A percentile compares a stretch with the other conserved stretches of the same genome.
These are phyloP conservation scores for Tiliacea aurago DNA, from an alignment of 2,888 invertebrate species.

Conservation along the genomic window DNA sequence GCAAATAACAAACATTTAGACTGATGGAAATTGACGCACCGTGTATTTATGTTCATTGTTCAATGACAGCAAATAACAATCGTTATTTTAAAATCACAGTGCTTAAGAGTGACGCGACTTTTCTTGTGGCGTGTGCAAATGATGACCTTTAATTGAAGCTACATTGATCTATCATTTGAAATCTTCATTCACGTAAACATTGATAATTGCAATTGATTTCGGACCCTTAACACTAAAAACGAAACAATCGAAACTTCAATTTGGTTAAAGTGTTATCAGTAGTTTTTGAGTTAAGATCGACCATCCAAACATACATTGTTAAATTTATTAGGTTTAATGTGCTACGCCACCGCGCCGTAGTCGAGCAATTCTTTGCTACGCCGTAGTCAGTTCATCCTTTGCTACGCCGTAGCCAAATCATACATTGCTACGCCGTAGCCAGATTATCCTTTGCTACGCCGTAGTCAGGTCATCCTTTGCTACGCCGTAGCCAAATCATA, in stretches of 20 bases:
- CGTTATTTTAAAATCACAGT: neutral
- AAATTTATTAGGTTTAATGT: neutral
- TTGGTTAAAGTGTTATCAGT: neutral
- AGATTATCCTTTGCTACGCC: neutral
- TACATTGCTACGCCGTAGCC: neutral
- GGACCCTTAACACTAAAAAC: neutral
- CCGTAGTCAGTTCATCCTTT: neutral
- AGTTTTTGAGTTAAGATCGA: neutral
- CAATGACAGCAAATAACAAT: neutral
- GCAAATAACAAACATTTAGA: too few relatives aligned
- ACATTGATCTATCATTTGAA: too few relatives aligned
- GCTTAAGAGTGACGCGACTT: too few relatives aligned
- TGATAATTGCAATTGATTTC: too few relatives aligned
- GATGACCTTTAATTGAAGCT: too few relatives aligned
- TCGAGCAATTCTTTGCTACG: neutral
- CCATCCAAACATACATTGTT: neutral
- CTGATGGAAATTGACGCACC: neutral
- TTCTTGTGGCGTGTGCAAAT: too few relatives aligned
- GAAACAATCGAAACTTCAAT: neutral
- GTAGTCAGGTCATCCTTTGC: neutral
- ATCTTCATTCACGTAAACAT: too few relatives aligned
- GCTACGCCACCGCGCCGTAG: neutral
- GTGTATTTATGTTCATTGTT: neutral
- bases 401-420: neutral
- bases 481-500: neutral